Evolutionary conservation across 64 coral and sea anemone genomes (phyloP).

Genomic region (Catalaphyllia jardinei): DNA sequence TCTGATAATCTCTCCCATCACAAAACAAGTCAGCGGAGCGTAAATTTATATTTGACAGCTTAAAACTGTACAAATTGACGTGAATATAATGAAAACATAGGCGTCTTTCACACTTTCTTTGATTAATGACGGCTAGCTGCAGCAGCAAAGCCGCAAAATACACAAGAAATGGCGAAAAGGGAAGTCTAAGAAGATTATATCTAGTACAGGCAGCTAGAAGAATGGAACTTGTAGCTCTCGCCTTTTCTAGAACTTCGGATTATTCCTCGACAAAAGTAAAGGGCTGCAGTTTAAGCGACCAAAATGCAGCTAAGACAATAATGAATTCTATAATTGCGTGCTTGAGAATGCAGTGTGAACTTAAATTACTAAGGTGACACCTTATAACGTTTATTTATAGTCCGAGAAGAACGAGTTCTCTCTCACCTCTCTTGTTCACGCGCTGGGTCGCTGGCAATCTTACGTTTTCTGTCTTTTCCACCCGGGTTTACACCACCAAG

Average conservation of each 20-base stretch:
- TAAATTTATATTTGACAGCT: conserved; percentile 35
- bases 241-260: too few relatives aligned
- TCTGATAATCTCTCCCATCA: neutral
- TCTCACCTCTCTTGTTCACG: conserved; percentile 22
- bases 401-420: neutral
- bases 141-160: neutral
- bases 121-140: neutral
- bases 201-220: neutral
- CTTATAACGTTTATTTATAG: conserved; percentile 13
- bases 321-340: conserved; percentile 48
- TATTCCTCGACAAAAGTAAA: too few relatives aligned
- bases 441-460: neutral
- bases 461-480: conserved; percentile 39
- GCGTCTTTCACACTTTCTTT: neutral
- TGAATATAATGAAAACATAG: neutral
- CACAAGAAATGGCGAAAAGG: neutral
- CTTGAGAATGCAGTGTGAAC: conserved; percentile 34
- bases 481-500: neutral
- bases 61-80: conserved; percentile 2
- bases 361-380: conserved; percentile 28
- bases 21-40: conserved; percentile 47
- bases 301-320: conserved; percentile 8
- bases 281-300: too few relatives aligned
- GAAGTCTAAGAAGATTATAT: conserved; percentile 7
- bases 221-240: neutral